Percentiles rank a stretch among this genome's conserved stretches.
These are phyloP conservation scores for Prosopocoilus inquinatus DNA, from an alignment of 2,888 invertebrate genomes.

Conservation along the genomic window DNA sequence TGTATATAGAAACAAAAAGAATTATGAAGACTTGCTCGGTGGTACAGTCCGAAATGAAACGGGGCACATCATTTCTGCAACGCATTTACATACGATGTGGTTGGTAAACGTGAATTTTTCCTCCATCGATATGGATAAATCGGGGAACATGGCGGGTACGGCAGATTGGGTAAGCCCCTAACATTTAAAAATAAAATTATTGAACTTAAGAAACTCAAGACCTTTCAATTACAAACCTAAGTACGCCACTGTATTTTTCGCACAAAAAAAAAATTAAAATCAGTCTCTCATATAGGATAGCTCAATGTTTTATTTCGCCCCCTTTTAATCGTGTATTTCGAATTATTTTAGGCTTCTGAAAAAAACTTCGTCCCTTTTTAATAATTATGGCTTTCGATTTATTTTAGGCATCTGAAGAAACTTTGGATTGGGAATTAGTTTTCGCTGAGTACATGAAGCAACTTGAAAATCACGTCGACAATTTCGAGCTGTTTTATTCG, in stretches of 20 bases:
- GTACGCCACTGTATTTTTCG: neutral
- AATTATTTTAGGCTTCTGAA: conserved; percentile 49
- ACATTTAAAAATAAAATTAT: neutral
- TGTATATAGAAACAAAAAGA: conserved; percentile 63
- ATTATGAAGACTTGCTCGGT: conserved; percentile 64
- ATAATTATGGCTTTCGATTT: no score
- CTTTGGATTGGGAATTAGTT: conserved; percentile 61
- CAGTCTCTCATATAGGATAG: no score
- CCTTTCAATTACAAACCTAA: no score
- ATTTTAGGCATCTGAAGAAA: conserved; percentile 53
- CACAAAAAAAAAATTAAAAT: neutral
- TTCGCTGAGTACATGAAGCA: conserved; percentile 54
- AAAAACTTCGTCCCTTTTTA: no score
- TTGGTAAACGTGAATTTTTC: conserved; percentile 67
- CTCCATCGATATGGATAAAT: conserved; percentile 62
- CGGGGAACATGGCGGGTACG: conserved; percentile 71
- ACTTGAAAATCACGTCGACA: conserved; percentile 42
- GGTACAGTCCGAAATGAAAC: conserved; percentile 57
- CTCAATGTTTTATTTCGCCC: no score
- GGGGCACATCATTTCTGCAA: conserved; percentile 64
- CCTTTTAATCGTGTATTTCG: no score
- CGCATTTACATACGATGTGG: conserved; percentile 63
- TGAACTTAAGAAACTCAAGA: no score
- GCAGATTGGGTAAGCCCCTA: conserved; percentile 65
- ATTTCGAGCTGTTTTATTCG: conserved; percentile 56